Base-by-base conservation (phyloP, 2,113 vertebrate genomes). In the Microcebus lehilahytsara region DNA sequence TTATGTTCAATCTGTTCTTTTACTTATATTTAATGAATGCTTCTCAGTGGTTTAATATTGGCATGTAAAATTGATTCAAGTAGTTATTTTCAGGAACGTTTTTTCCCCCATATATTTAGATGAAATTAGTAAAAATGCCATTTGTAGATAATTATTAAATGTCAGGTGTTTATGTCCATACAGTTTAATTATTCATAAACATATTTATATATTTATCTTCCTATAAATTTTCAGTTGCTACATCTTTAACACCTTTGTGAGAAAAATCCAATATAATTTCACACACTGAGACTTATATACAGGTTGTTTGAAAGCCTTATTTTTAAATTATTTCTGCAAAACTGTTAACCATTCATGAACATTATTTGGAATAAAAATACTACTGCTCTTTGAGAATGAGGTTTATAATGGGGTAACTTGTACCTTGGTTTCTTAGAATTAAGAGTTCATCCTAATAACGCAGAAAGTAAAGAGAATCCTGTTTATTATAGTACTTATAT, bases 91-190 rank as follows among this genome's bases (percentile, higher is more conserved):
- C 10, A 49, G 27, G 83, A 53, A 89, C 14, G 16, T 83, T 34
- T 51, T 53, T 75, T 40, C 69, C 46, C 67, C 34, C 23, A 7
- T 85, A 17, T 91, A 88, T 96, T 85, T 64, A 78, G 46, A n/a
- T 58, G 84, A 91, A 85, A 49, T 67, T 9, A 16, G 12, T 93
- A 25, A 64, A 79, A 88, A 60, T 78, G 23, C 88, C 20, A 96
- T 83, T 93, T 92, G 72, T n/a, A 72, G 80, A 51, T 60, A 88
- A 94, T 93, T 93, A 60, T 40, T 58, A 71, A 72, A 89, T 32
- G 34, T 67, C 40, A 88, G 37, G 27, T 30, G 71, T 78, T 88
- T 64, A 40, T 64, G 14, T 89, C 53, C 53, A 46, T 37, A 60
- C 3, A 32, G 30, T 53, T 89, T 77, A 71, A 23, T 87, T 77